Percentiles rank a stretch among this genome's conserved stretches.
Evolutionary conservation across 2,888 invertebrate genomes (phyloP).

Genomic region (Mallateleia sp.): DNA sequence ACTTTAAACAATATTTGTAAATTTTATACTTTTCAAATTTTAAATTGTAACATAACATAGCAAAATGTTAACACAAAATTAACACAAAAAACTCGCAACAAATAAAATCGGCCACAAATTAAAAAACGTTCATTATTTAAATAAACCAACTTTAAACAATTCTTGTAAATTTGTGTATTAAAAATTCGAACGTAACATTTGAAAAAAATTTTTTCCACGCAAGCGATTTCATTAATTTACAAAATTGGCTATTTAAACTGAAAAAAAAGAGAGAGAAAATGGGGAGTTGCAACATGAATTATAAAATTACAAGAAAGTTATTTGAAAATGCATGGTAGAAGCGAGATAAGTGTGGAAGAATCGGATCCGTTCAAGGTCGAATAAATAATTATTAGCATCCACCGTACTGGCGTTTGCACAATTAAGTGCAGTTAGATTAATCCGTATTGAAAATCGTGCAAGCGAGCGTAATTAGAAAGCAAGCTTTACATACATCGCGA

Average conservation of each 20-base stretch:
- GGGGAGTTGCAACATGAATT: conserved; percentile 39
- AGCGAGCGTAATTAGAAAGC: conserved; percentile 79
- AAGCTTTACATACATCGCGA: conserved; percentile 69
- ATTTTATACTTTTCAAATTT: too few relatives aligned
- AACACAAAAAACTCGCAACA: too few relatives aligned
- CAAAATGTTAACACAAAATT: too few relatives aligned
- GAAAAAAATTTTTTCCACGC: conserved; percentile 31
- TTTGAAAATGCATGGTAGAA: conserved; percentile 62
- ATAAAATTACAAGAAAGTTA: conserved; percentile 75
- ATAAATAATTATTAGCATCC: conserved; percentile 77
- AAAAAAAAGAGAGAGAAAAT: conserved; percentile 21
- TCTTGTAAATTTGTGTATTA: too few relatives aligned
- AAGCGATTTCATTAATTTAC: conserved; percentile 60
- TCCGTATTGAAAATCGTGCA: conserved; percentile 78
- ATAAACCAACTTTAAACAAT: too few relatives aligned
- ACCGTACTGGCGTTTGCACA: conserved; percentile 71
- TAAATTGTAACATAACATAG: too few relatives aligned
- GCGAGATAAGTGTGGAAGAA: conserved; percentile 72
- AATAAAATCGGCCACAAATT: too few relatives aligned
- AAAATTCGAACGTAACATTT: too few relatives aligned
- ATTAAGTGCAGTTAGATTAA: conserved; percentile 79
- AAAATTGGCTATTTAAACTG: conserved; percentile 63
- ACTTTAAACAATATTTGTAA: too few relatives aligned
- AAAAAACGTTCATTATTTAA: too few relatives aligned
- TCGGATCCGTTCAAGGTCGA: conserved; percentile 76